Evolutionary conservation across 2,113 vertebrate species (phyloP).

Genomic region (Nasalis larvatus): DNA sequence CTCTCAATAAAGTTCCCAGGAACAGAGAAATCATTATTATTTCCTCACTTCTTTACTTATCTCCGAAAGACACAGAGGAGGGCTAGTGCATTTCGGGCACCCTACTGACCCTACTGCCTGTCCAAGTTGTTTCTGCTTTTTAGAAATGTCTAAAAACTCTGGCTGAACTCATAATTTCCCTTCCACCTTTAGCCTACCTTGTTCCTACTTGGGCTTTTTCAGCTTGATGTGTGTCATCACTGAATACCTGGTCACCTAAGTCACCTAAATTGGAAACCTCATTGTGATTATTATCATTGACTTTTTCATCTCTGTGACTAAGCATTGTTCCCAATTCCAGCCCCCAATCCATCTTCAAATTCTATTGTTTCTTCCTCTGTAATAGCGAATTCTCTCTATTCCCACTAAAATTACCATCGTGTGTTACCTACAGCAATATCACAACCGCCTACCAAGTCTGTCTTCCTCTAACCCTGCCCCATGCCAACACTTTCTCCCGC

Average conservation of each 20-base stretch:
- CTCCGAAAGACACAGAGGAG: not conserved
- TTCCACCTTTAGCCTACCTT: not conserved
- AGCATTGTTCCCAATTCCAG: not conserved
- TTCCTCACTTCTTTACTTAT: not conserved
- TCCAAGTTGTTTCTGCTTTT: not conserved
- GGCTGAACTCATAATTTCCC: not conserved
- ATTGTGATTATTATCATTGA: not conserved
- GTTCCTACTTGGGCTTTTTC: not conserved
- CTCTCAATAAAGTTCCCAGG: not conserved
- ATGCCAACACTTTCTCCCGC: not conserved
- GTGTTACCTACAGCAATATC: not conserved
- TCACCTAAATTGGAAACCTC: not conserved
- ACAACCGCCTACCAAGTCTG: not conserved
- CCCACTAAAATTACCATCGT: not conserved
- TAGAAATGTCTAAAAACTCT: too few relatives aligned
- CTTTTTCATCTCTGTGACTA: not conserved
- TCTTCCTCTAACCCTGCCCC: not conserved
- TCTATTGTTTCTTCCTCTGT: not conserved
- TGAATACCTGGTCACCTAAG: rapidly evolving
- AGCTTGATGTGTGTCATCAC: not conserved
- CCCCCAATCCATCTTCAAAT: not conserved
- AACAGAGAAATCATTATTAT: not conserved
- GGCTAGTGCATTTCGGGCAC: not conserved
- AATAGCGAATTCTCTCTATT: not conserved
- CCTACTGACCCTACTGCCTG: not conserved